These are phyloP conservation scores for Folsomia candida DNA, from an alignment of 2,888 invertebrate species.

Conservation along the genomic window DNA sequence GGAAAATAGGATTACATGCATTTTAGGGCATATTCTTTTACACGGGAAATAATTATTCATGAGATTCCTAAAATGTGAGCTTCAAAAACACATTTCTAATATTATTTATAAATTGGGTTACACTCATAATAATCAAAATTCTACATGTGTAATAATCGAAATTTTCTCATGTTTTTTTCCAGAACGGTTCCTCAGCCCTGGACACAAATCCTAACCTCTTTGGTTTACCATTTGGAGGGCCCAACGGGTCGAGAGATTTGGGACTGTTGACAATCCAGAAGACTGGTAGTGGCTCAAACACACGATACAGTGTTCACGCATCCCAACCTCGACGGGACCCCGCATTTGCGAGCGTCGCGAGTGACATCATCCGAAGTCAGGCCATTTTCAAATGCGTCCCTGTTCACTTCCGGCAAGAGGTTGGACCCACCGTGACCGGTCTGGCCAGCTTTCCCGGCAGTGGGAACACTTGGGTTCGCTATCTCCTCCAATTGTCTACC, in stretches of 20 bases:
- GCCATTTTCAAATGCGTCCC: slow-evolving; percentile 48
- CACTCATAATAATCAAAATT: no score
- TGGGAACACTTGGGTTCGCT: slow-evolving; percentile 79
- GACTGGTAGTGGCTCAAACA: slow-evolving; percentile 23
- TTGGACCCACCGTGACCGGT: slow-evolving; percentile 63
- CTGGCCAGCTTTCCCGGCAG: slow-evolving; percentile 79
- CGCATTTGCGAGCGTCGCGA: slow-evolving; percentile 29
- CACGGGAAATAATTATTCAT: no score
- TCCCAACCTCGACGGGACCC: slow-evolving; percentile 32
- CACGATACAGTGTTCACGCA: background rate
- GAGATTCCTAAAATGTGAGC: no score
- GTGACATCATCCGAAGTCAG: slow-evolving; percentile 45
- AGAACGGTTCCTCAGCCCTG: background rate
- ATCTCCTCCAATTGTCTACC: slow-evolving; percentile 73
- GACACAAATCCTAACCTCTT: background rate
- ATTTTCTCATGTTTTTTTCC: background rate
- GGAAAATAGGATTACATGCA: no score
- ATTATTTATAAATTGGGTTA: no score
- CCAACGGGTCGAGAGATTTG: background rate
- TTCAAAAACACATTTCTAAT: no score
- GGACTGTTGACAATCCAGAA: slow-evolving; percentile 13
- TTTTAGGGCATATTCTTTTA: no score
- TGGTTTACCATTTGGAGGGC: background rate
- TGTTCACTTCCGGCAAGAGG: slow-evolving; percentile 50
- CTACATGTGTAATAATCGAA: no score